Percentiles rank a stretch among this genome's conserved stretches.
Conservation (phyloP, 1,140 invertebrate species). For the Rhopalosiphum padi region DNA sequence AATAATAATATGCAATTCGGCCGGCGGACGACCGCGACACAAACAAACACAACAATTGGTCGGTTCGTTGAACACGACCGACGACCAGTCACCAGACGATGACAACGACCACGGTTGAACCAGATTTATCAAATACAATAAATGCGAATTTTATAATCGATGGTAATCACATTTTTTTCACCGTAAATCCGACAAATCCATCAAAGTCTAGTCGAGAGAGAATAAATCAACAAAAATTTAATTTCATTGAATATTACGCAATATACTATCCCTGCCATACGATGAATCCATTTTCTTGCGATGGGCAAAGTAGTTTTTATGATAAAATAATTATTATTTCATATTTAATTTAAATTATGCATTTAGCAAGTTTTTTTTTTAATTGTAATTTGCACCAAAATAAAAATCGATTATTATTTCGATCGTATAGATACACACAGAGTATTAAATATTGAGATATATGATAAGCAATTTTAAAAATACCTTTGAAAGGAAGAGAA, state of each 20-base stretch:
- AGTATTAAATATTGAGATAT: no score
- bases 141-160: conserved; percentile 12
- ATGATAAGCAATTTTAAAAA: no score
- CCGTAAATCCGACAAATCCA: background rate
- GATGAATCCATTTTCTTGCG: no score
- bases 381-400: no score
- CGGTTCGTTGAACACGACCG: conserved; percentile 44
- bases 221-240: background rate
- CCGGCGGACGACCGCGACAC: background rate
- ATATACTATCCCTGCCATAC: background rate
- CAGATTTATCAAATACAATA: conserved; percentile 13
- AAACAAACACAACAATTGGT: conserved; percentile 48
- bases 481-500: no score
- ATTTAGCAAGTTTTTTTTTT: no score
- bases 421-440: no score
- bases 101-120: background rate
- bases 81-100: background rate
- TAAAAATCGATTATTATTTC: no score
- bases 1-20: background rate
- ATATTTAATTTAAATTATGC: no score
- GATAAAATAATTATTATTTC: no score
- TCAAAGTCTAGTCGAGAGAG: background rate
- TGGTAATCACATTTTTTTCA: background rate
- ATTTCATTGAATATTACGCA: background rate
- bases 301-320: no score